Base-by-base conservation (phyloP, 2,797 vertebrate genomes). In the Luscinia megarhynchos region DNA sequence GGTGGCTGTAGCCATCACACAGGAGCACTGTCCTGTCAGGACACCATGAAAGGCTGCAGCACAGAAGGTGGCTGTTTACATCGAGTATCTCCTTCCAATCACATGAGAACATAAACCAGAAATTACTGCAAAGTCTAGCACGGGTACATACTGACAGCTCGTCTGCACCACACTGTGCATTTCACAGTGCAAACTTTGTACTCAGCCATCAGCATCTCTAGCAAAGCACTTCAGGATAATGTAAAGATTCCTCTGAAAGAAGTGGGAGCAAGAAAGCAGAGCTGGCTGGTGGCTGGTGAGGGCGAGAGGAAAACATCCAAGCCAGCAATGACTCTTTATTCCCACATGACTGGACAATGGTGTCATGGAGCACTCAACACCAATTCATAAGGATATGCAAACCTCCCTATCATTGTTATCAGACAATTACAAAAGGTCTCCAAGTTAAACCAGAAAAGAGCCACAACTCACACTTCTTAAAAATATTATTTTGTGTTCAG, bases 271-370 rank as follows among this genome's bases (percentile, higher is more conserved):
- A 80, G 48, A 45, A 53, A 66, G 41, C 36, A 87, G 38, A 15
- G 26, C 11, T 85, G 55, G 55, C 40, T 83, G 26, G 24, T 23
- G 26, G 54, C 34, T 64, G 6, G 9, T n/a, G 41, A 29, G 22
- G 13, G 34, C 1, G 15, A 67, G 36, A 62, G 23, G 32, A 79
- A 51, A 75, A 62, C 23, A 57, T 5, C 6, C 53, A 73, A 91
- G 46, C 9, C 78, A 92, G 34, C 55, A 69, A 11, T 1, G 3
- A 34, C 16, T 11, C n/a, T 2, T 40, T 70, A 8, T 16, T 75
- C 45, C 58, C 27, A 20, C 6, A 18, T 1, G n/a, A 43, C 0
- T n/a, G 41, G 24, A 29, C 22, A 55, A 57, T 0, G 2, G 21
- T 21, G 27, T 27, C 24, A 20, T 1, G 36, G 79, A 73, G 41